Conservation (phyloP, 2,113 vertebrate genomes). For the Neolamprologus brichardi region DNA sequence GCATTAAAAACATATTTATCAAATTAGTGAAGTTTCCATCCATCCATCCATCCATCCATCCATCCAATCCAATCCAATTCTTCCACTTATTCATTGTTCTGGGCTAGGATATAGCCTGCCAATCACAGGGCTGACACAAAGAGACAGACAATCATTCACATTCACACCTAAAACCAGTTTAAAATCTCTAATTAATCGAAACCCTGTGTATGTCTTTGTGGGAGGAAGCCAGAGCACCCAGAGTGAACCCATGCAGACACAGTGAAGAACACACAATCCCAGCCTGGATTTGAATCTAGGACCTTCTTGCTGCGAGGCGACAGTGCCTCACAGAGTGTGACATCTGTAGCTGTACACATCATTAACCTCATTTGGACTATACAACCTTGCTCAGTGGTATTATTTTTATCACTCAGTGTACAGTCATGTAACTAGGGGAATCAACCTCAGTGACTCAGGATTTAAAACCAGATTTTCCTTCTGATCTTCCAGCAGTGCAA, state of each 20-base stretch:
- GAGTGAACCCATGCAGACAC: neutral
- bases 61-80: neutral
- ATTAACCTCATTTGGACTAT: neutral
- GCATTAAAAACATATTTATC: neutral
- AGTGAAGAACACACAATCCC: fast-evolving
- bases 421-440: neutral
- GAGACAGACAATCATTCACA: neutral
- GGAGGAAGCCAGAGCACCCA: neutral
- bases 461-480: neutral
- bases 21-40: neutral
- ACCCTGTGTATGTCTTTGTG: neutral
- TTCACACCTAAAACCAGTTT: neutral
- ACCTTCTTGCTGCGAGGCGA: neutral
- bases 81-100: neutral
- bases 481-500: neutral
- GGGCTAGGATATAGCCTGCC: neutral
- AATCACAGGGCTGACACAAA: neutral
- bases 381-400: neutral
- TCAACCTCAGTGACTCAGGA: neutral
- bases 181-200: neutral
- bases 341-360: neutral
- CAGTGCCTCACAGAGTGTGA: neutral
- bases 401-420: neutral
- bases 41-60: neutral
- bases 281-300: neutral